These are phyloP conservation scores for Apotomis capreana DNA, from an alignment of 2,888 invertebrate genomes.

Conservation along the genomic window DNA sequence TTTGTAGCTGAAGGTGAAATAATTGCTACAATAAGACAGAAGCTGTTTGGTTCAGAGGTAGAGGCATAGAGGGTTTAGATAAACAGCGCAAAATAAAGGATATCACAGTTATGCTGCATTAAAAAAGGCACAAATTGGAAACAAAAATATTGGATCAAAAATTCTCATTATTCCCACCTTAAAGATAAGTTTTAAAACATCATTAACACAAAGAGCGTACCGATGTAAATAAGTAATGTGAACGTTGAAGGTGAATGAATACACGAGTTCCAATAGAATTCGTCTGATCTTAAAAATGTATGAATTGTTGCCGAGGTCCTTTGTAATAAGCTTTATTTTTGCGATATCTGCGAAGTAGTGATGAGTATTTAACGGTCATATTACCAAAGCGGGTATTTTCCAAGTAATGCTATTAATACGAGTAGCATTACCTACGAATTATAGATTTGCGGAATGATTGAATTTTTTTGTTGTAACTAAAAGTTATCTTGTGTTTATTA, in stretches of 20 bases:
- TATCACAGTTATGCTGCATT: no score
- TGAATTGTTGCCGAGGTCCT: constrained; percentile 34
- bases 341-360: constrained; percentile 10
- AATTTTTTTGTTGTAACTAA: no score
- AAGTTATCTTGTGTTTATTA: no score
- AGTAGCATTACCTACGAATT: no score
- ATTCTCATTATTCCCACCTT: constrained; percentile 6
- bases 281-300: constrained; percentile 38
- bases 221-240: constrained; percentile 16
- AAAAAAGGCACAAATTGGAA: no score
- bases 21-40: neutral
- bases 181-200: constrained; percentile 17
- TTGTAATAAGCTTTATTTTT: constrained; percentile 41
- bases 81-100: no score
- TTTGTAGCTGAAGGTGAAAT: neutral
- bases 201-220: constrained; percentile 10
- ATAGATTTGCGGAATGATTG: no score
- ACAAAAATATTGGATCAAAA: neutral
- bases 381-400: no score
- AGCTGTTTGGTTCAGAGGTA: no score
- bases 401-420: no score
- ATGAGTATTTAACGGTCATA: no score
- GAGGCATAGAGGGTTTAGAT: no score
- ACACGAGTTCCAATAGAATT: constrained; percentile 16
- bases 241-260: constrained; percentile 26